Base-by-base conservation (phyloP, 2,113 vertebrate species). In the Bambusicola thoracicus region DNA sequence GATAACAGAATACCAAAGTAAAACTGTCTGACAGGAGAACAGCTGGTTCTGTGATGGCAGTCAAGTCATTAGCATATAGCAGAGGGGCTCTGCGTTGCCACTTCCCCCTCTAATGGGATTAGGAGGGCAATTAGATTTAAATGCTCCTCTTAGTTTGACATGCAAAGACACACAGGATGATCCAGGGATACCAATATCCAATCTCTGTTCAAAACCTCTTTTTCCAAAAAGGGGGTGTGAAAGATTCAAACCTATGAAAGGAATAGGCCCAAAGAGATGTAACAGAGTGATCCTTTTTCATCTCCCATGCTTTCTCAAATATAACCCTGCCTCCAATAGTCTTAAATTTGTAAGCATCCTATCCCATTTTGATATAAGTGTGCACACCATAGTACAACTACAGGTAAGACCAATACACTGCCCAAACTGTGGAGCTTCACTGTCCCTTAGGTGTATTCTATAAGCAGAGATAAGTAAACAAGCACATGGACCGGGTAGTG, bases 51-150 rank as follows among this genome's bases (percentile, higher is more conserved):
- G 30, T 27, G 29, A 5, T 90, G 63, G 79, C 74, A 84, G 89
- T 40, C 72, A 90, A 81, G 32, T 36, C 48, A 62, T 43, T 73
- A 81, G 65, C 65, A 49, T 34, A 41, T 5, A 77, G 40, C 66
- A 79, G 82, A 79, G 75, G 68, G 68, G 74, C 66, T 94, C 81
- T 73, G 53, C 29, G 34, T 78, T 58, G 82, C 62, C 61, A 72
- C 22, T 75, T 91, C 49, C 85, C 70, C 51, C 69, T 85, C 85
- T 90, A 92, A 94, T 43, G 46, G 81, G 82, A 91, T 91, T 84
- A 95, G 19, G 68, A 73, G 67, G 46, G 62, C 75, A 83, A 55
- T 90, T 11, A 89, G 51, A 92, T 51, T 77, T 91, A 89, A 93
- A 85, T 55, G 41, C 59, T 92, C 38, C 55, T 80, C 74, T 78